Conservation (phyloP, 2,797 vertebrate genomes). For the Fistularia tabacaria region DNA sequence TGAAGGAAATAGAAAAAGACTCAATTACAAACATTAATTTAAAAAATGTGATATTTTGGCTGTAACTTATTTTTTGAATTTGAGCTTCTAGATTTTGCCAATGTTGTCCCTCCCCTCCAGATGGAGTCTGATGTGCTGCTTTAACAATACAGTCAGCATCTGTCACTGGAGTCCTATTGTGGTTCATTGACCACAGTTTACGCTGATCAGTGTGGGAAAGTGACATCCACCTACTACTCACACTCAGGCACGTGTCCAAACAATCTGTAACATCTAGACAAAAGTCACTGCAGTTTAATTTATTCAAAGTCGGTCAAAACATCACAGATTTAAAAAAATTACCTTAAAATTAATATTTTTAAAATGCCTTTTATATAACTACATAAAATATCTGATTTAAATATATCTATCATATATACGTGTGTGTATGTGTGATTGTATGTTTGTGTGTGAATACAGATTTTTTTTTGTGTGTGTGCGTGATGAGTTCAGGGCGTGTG, state of each 20-base stretch:
- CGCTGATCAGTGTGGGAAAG: constrained; percentile 48
- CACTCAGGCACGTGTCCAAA: neutral
- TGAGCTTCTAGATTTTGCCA: constrained; percentile 1
- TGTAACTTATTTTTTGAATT: too few species aligned
- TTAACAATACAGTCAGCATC: constrained; percentile 28
- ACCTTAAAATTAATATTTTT: too few species aligned
- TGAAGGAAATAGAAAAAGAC: too few species aligned
- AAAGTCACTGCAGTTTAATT: too few species aligned
- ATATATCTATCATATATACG: too few species aligned
- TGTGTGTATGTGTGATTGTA: too few species aligned
- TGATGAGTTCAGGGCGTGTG: constrained; percentile 14
- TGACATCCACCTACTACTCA: constrained; percentile 33
- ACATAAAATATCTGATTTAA: too few species aligned
- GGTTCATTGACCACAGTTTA: constrained; percentile 21
- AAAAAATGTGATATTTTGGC: too few species aligned
- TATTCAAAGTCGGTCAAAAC: too few species aligned
- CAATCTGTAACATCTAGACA: constrained; percentile 24
- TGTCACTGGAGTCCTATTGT: constrained; percentile 46
- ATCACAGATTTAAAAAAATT: too few species aligned
- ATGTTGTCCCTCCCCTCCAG: constrained; percentile 41
- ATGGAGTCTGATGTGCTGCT: constrained; percentile 41
- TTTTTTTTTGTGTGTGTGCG: neutral
- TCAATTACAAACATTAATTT: too few species aligned
- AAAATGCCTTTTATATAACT: too few species aligned
- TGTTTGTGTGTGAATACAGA: neutral